These are phyloP conservation scores for Prunella himalayana DNA, from an alignment of 2,113 vertebrate genomes.

Conservation along the genomic window DNA sequence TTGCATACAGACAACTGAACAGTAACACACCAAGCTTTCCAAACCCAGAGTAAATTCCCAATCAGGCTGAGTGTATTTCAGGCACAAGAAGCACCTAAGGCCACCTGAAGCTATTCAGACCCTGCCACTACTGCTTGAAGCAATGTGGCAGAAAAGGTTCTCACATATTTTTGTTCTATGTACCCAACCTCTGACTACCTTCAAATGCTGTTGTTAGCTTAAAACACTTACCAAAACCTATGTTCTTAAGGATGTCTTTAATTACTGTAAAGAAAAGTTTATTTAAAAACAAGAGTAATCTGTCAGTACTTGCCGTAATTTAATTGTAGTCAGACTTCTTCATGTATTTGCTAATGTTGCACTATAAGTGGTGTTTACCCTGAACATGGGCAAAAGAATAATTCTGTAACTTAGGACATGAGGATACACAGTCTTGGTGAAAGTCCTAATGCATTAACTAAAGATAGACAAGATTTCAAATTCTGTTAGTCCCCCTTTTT, in stretches of 20 bases:
- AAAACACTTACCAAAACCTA: background rate
- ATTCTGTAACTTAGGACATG: background rate
- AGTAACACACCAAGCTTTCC: background rate
- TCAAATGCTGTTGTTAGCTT: background rate
- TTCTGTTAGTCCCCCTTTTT: background rate
- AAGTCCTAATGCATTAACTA: background rate
- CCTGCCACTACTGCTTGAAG: background rate
- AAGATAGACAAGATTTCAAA: background rate
- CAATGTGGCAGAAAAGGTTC: background rate
- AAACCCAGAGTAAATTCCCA: background rate
- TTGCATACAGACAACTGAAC: background rate
- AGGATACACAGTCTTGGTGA: background rate
- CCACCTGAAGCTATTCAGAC: background rate
- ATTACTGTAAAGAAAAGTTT: background rate
- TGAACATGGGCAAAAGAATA: background rate
- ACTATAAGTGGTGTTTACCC: background rate
- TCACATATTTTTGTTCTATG: background rate
- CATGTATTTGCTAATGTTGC: background rate
- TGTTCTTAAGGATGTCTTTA: background rate
- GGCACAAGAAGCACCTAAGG: background rate
- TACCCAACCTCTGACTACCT: background rate
- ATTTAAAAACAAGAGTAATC: background rate
- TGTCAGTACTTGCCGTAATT: background rate
- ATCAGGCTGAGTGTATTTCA: background rate
- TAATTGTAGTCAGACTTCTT: background rate